Evolutionary conservation across 2,888 invertebrate species (phyloP).

Genomic region (Pediacus dermestoides): DNA sequence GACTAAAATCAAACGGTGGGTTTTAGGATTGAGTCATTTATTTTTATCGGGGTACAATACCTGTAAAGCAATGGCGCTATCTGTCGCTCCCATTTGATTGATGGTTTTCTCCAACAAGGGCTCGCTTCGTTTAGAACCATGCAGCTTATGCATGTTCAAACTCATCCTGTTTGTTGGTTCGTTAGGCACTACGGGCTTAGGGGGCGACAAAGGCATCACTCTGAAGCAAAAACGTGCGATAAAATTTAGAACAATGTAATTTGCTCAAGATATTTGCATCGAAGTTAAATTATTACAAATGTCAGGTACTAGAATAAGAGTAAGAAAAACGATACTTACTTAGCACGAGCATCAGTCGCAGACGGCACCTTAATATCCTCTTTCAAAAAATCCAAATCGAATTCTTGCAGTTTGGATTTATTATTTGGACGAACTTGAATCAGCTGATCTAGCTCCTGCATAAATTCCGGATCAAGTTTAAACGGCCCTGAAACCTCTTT

Average conservation of each 20-base stretch:
- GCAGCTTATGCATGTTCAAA: conserved; percentile 14
- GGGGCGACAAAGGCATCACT: conserved; percentile 55
- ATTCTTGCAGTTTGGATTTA: conserved; percentile 42
- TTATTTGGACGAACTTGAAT: conserved; percentile 12
- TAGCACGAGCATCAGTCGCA: conserved; percentile 38
- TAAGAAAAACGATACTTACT: conserved; percentile 28
- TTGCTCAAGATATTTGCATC: not conserved
- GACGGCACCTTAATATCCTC: conserved; percentile 44
- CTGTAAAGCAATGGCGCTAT: conserved; percentile 18
- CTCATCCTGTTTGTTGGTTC: conserved; percentile 17
- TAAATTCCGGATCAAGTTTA: conserved; percentile 69
- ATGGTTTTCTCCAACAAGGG: conserved; percentile 23
- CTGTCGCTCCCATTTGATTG: conserved; percentile 23
- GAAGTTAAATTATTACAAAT: too few relatives aligned
- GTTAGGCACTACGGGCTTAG: conserved; percentile 49
- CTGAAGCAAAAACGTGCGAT: conserved; percentile 38
- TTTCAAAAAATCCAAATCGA: conserved; percentile 45
- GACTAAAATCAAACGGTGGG: conserved; percentile 19
- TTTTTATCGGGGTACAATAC: conserved; percentile 11
- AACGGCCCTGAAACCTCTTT: conserved; percentile 65
- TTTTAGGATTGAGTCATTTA: not conserved
- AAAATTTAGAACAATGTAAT: conserved; percentile 1
- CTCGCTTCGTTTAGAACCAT: conserved; percentile 28
- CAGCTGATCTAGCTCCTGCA: conserved; percentile 63
- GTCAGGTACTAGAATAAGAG: too few relatives aligned